phyloP scores from a whole-genome alignment of 2,113 vertebrate genomes.

The Crotalus viridis region DNA sequence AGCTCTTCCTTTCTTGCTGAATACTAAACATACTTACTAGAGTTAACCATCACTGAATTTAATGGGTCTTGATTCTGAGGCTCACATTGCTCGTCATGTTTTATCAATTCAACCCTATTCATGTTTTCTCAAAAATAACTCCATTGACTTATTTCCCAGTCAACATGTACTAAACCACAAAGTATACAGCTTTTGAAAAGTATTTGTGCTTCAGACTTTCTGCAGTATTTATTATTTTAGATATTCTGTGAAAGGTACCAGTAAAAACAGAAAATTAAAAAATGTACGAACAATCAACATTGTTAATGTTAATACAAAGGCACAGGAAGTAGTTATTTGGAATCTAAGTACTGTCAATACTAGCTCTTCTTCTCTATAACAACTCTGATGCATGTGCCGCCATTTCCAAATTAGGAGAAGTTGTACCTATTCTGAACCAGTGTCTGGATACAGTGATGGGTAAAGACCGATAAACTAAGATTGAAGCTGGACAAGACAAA shows the following conservation, averaged over 20 bases:
- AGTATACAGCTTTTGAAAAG: background rate
- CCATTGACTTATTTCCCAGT: background rate
- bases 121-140: background rate
- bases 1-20: background rate
- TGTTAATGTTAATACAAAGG: background rate
- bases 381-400: background rate
- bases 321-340: background rate
- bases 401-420: background rate
- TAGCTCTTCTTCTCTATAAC: background rate
- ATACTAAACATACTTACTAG: background rate
- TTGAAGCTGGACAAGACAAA: background rate
- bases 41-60: background rate
- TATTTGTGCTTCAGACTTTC: background rate
- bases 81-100: background rate
- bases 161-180: background rate
- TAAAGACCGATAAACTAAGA: background rate
- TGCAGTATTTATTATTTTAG: background rate
- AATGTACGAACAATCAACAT: background rate
- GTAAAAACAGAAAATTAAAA: background rate
- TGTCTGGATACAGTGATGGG: background rate
- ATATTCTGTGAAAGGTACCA: background rate
- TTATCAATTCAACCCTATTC: background rate
- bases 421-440: background rate
- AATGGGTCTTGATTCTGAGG: background rate
- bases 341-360: background rate